These are phyloP conservation scores for Sarcophaga subvicina DNA, from an alignment of 2,888 invertebrate genomes.

Conservation along the genomic window DNA sequence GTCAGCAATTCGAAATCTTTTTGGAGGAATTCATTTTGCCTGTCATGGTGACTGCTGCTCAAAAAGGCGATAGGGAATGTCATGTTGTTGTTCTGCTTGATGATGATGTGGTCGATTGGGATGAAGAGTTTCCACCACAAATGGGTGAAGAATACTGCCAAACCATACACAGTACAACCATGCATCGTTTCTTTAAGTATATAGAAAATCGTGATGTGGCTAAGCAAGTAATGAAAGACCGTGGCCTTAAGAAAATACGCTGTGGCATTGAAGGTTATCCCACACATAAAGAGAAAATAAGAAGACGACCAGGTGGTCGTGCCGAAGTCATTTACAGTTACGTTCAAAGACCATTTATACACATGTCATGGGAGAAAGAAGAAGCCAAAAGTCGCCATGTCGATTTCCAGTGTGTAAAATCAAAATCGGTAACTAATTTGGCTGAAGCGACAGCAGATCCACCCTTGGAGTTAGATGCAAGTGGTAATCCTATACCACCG, in stretches of 20 bases:
- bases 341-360: constrained; percentile 99
- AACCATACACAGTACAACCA: constrained; percentile 96
- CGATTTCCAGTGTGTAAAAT: constrained; percentile 99
- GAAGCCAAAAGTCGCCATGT: constrained; percentile 99
- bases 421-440: constrained; percentile 97
- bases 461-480: constrained; percentile 82
- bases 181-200: constrained; percentile 99
- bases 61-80: constrained; percentile 98
- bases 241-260: constrained; percentile 98
- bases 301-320: constrained; percentile 95
- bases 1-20: constrained; percentile 97
- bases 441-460: constrained; percentile 98
- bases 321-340: constrained; percentile 99
- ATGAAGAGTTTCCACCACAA: constrained; percentile 99
- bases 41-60: constrained; percentile 96
- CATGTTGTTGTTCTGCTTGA: constrained; percentile 98
- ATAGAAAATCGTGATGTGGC: constrained; percentile 99
- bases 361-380: constrained; percentile 97
- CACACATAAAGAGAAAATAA: constrained; percentile 99
- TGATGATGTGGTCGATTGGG: constrained; percentile 98
- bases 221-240: constrained; percentile 98
- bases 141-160: constrained; percentile 99
- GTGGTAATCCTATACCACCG: constrained; percentile 81
- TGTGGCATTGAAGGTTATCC: constrained; percentile 99
- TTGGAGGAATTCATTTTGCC: constrained; percentile 97